Evolutionary conservation across 2,888 invertebrate species (phyloP).

Genomic region (Drosophila meridiana): DNA sequence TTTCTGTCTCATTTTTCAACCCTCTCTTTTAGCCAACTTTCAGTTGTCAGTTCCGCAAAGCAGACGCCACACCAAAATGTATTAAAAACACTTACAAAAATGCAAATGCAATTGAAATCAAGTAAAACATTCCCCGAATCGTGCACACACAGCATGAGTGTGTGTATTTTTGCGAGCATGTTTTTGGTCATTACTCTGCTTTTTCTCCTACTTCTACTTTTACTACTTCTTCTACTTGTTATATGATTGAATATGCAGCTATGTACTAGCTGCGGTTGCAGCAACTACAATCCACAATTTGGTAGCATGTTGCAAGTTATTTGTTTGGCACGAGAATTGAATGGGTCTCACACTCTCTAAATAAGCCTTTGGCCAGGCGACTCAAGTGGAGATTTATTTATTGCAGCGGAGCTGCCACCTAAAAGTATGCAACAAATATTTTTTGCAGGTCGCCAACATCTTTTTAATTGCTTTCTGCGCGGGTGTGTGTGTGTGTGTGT

Average conservation of each 20-base stretch:
- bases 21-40: neutral
- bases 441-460: conserved; percentile 14
- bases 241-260: neutral
- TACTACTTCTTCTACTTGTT: neutral
- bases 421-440: conserved; percentile 35
- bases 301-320: conserved; percentile 10
- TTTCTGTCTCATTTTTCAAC: too few species aligned
- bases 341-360: neutral
- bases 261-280: conserved; percentile 23
- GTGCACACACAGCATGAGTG: neutral
- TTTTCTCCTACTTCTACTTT: too few species aligned
- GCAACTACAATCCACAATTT: conserved; percentile 10
- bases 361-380: neutral
- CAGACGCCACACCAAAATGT: neutral
- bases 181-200: neutral
- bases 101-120: conserved; percentile 20
- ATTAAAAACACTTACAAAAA: neutral
- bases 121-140: conserved; percentile 6
- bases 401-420: neutral
- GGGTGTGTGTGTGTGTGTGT: neutral
- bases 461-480: conserved; percentile 19
- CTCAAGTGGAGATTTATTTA: neutral
- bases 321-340: neutral
- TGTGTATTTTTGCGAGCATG: neutral
- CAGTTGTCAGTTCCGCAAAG: neutral